phyloP scores from a whole-genome alignment of 2,113 vertebrate species.

The Pelodiscus sinensis region DNA sequence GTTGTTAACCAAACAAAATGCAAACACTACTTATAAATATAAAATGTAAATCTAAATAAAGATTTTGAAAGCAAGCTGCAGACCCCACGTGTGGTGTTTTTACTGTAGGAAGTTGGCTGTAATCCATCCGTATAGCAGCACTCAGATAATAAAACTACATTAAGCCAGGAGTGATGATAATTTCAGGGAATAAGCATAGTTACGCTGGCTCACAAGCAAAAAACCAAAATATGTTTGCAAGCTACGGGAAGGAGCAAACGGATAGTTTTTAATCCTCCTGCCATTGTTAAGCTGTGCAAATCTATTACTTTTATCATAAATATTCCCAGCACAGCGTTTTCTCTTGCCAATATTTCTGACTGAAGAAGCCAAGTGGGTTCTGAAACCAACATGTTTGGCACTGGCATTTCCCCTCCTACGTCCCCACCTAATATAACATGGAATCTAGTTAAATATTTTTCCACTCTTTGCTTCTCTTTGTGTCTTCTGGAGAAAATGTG shows the following conservation, averaged over 20 bases:
- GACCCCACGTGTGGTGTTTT: not conserved
- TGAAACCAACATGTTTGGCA: constrained; percentile 70
- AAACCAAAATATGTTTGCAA: constrained; percentile 66
- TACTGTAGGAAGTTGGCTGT: not conserved
- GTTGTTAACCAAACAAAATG: not conserved
- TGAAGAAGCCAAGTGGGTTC: constrained; percentile 56
- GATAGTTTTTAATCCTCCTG: constrained; percentile 40
- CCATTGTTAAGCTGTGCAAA: constrained; percentile 66
- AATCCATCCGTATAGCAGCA: constrained; percentile 19
- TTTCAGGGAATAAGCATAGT: constrained; percentile 55
- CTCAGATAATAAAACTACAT: constrained; percentile 38
- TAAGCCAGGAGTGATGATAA: constrained; percentile 29
- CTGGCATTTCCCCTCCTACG: constrained; percentile 29
- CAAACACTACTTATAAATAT: not conserved
- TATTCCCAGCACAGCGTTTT: constrained; percentile 33
- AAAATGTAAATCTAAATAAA: constrained; percentile 6
- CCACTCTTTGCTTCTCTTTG: constrained; percentile 73
- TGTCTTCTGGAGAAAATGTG: constrained; percentile 76
- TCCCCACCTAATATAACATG: constrained; percentile 60
- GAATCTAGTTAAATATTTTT: constrained; percentile 78
- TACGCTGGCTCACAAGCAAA: constrained; percentile 48
- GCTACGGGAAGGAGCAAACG: constrained; percentile 40
- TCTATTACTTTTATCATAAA: constrained; percentile 64
- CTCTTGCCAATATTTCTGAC: constrained; percentile 66
- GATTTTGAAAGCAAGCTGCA: not conserved